phyloP scores from a whole-genome alignment of 2,888 invertebrate species.

The Drosophila quasianomalipes region DNA sequence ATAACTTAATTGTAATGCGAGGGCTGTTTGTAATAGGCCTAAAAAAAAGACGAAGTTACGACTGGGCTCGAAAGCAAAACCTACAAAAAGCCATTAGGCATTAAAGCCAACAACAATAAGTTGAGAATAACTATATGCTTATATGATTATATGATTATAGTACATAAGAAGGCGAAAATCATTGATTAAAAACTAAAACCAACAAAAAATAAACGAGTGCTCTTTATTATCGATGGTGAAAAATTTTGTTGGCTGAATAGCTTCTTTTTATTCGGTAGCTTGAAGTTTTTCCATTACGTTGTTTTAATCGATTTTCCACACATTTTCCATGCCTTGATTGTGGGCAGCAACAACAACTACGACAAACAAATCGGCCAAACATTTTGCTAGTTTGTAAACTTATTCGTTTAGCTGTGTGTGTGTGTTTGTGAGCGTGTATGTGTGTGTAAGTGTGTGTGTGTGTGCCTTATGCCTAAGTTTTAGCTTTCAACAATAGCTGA shows the following conservation, averaged over 20 bases:
- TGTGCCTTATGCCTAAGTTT: constrained; percentile 19
- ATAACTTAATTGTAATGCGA: constrained; percentile 50
- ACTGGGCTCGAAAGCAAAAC: constrained; percentile 14
- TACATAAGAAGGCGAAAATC: not conserved
- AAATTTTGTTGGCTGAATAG: constrained; percentile 45
- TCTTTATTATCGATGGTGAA: constrained; percentile 21
- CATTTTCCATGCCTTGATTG: constrained; percentile 55
- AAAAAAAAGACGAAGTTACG: constrained; percentile 23
- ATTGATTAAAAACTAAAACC: constrained; percentile 2
- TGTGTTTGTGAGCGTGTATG: not conserved
- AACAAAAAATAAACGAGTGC: not conserved
- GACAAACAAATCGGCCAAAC: constrained; percentile 29
- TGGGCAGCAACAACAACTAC: constrained; percentile 33
- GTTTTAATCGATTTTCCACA: constrained; percentile 71
- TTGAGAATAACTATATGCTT: constrained; percentile 15
- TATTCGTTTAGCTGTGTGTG: constrained; percentile 25
- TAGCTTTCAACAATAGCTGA: constrained; percentile 34
- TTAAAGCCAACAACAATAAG: constrained; percentile 1
- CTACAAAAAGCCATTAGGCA: constrained; percentile 8
- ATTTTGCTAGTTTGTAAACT: constrained; percentile 46
- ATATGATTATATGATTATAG: not conserved
- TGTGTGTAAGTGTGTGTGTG: constrained; percentile 19
- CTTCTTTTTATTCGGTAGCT: constrained; percentile 35
- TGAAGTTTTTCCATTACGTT: constrained; percentile 59
- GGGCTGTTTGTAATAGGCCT: constrained; percentile 30